phyloP scores from a whole-genome alignment of 2,888 invertebrate genomes.

The Hypomecis atomaria region DNA sequence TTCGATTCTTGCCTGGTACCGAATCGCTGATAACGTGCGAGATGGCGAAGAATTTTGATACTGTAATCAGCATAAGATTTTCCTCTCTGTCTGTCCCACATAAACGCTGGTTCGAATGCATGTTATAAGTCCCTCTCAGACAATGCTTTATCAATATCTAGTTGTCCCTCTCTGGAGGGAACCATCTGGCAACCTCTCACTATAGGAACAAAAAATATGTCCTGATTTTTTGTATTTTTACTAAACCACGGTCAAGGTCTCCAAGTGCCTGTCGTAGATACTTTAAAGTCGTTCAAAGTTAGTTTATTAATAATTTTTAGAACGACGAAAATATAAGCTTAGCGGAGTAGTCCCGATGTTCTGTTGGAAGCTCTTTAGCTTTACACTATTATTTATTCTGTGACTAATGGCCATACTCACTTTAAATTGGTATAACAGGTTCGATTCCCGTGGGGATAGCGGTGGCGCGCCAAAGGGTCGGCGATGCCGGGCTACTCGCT shows the following conservation, averaged over 20 bases:
- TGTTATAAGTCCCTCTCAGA: constrained; percentile 13
- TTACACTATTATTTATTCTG: not conserved
- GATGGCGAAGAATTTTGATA: constrained; percentile 21
- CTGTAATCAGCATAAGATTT: constrained; percentile 5
- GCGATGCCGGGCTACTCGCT: constrained; percentile 85
- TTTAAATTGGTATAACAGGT: constrained; percentile 41
- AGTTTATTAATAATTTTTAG: not conserved
- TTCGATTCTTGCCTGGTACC: constrained; percentile 49
- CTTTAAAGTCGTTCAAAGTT: constrained; percentile 8
- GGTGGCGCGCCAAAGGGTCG: constrained; percentile 91
- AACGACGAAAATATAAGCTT: not conserved
- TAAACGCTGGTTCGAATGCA: constrained; percentile 5
- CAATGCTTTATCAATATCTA: not conserved
- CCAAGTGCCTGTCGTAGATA: not conserved
- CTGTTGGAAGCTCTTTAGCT: not conserved
- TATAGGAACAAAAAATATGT: constrained; percentile 16
- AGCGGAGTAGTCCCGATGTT: too few relatives aligned
- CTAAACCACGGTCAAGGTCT: constrained; percentile 22
- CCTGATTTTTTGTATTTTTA: constrained; percentile 14
- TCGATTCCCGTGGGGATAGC: constrained; percentile 94
- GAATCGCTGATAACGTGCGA: constrained; percentile 17
- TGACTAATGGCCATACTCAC: not conserved
- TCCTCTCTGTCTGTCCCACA: constrained; percentile 12
- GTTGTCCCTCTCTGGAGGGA: constrained; percentile 16
- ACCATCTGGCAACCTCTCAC: constrained; percentile 23